Evolutionary conservation across 2,888 invertebrate species (phyloP).

Genomic region (Pollenia angustigena): DNA sequence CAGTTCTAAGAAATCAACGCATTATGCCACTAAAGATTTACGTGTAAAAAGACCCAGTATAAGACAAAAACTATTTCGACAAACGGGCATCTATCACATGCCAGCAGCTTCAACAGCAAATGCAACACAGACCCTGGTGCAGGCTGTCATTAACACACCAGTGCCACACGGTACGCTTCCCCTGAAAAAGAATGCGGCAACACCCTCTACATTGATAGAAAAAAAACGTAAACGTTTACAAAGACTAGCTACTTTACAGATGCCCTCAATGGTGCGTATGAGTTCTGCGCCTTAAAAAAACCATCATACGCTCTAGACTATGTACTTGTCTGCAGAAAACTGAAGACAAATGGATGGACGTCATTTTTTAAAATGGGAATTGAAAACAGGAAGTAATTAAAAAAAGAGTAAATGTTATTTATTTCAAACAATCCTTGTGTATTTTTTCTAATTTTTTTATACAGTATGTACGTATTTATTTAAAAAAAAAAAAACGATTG

Average conservation of each 20-base stretch:
- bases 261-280: slow-evolving; percentile 72
- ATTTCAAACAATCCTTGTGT: neutral
- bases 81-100: slow-evolving; percentile 70
- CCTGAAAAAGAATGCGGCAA: neutral
- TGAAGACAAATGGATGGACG: neutral
- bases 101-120: slow-evolving; percentile 67
- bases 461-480: neutral
- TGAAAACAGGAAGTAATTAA: slow-evolving; percentile 35
- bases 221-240: slow-evolving; percentile 71
- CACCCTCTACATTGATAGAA: slow-evolving; percentile 37
- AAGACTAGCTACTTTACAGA: slow-evolving; percentile 66
- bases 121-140: slow-evolving; percentile 52
- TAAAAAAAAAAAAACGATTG: neutral
- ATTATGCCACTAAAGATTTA: slow-evolving; percentile 76
- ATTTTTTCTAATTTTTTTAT: neutral
- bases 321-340: neutral
- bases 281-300: slow-evolving; percentile 72
- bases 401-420: slow-evolving; percentile 38
- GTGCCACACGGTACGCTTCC: slow-evolving; percentile 38
- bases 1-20: slow-evolving; percentile 69
- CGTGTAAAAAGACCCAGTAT: slow-evolving; percentile 79
- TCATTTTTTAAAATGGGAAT: neutral
- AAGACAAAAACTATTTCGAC: slow-evolving; percentile 81
- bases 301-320: slow-evolving; percentile 31
- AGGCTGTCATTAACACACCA: slow-evolving; percentile 61